Percentiles rank a stretch among this genome's conserved stretches.
phyloP scores from a whole-genome alignment of 2,888 invertebrate genomes.

The Lithophane leautieri region DNA sequence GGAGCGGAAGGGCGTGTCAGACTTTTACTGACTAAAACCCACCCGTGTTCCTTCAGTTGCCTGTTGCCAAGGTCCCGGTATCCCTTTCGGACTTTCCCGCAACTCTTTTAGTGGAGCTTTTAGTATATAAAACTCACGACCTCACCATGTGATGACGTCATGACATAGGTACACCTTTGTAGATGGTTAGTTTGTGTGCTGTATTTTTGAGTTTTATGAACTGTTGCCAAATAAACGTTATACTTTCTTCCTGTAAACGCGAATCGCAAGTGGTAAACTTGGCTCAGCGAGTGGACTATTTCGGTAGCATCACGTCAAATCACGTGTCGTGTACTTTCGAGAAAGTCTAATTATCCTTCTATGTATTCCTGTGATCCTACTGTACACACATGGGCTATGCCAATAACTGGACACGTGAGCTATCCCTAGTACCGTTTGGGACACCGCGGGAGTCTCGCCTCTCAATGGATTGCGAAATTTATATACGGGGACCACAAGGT shows the following conservation, averaged over 20 bases:
- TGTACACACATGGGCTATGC: conserved; percentile 6
- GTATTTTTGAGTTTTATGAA: neutral
- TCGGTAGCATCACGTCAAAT: neutral
- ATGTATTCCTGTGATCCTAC: conserved; percentile 5
- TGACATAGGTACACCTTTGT: neutral
- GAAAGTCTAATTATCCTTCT: neutral
- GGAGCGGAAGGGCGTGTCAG: too few species aligned
- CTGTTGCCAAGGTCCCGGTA: too few species aligned
- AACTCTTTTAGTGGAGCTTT: too few species aligned
- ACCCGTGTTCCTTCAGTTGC: too few species aligned
- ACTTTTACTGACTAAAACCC: too few species aligned
- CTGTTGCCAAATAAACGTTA: neutral
- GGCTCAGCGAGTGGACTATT: neutral
- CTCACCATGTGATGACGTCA: neutral
- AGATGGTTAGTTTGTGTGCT: neutral
- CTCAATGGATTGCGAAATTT: conserved; percentile 62
- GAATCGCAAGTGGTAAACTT: neutral
- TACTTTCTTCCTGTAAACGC: neutral
- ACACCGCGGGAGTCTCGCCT: conserved; percentile 53
- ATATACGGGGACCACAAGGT: conserved; percentile 10
- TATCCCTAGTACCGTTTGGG: conserved; percentile 52
- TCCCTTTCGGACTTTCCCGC: too few species aligned
- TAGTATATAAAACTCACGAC: neutral
- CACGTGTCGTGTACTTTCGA: neutral
- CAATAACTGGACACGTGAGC: conserved; percentile 56